Base-by-base conservation (phyloP, 2,888 invertebrate genomes). In the Unio pictorum region DNA sequence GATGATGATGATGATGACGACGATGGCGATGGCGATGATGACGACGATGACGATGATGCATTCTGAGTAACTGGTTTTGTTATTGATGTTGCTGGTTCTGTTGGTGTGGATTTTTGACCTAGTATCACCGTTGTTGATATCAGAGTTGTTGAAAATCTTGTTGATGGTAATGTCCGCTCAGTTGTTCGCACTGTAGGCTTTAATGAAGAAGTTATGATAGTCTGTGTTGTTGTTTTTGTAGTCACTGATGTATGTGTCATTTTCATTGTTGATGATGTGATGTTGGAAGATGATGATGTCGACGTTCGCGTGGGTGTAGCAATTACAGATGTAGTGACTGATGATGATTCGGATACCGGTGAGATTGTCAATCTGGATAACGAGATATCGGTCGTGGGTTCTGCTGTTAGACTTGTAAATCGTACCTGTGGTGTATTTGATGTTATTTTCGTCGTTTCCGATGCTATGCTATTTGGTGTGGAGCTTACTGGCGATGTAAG, bases 271-370 rank as follows among this genome's bases (percentile, higher is more conserved):
- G 7, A 15, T 62, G 57, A 57, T n/a, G 67, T 30, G 55, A 15
- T 55, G 4, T n/a, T 17, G 20, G 55, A 23, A n/a, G 26, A 4
- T 63, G 58, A 57, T 63, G 58, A 23, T 63, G 63, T 55, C 63
- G 61, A 20, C 55, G 56, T 55, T 62, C 28, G 20, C 30, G 68
- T 62, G 61, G 45, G n/a, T 67, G 67, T 30, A 56, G 57, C 26
- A 54, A 62, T 55, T 67, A 63, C 55, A 28, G 58, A 20, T 56
- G 63, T 30, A 55, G 57, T 60, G n/a, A 56, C 8, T 68, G 63
- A 30, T 68, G 68, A 28, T 63, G 68, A 34, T 55, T 62, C 8
- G 18, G 63, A 63, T 68, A 63, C 28, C 63, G 58, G n/a, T 57
- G 63, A 57, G 54, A 23, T 63, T 64, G 64, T 23, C 26, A 63